These are phyloP conservation scores for Oscheius myriophilus DNA, from an alignment of 2,888 invertebrate genomes.

Conservation along the genomic window DNA sequence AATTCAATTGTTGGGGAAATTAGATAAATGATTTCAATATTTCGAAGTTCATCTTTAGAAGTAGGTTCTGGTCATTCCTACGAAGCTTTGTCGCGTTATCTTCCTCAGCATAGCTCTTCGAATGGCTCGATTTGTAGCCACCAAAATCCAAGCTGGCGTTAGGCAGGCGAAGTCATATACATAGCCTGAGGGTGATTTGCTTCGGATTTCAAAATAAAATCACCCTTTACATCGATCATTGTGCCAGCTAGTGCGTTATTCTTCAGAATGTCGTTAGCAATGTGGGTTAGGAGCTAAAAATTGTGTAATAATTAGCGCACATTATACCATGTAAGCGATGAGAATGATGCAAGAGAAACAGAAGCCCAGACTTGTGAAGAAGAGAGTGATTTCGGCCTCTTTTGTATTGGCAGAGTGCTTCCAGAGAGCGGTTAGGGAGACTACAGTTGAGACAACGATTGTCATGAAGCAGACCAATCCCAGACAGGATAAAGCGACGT, in stretches of 20 bases:
- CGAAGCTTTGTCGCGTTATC: neutral
- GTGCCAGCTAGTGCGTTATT: too few relatives aligned
- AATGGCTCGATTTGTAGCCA: constrained; percentile 1
- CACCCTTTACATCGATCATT: too few relatives aligned
- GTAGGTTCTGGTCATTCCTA: too few relatives aligned
- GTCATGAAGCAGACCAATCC: neutral
- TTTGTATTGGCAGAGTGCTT: constrained; percentile 5
- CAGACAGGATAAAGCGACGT: neutral
- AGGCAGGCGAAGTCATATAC: constrained; percentile 9
- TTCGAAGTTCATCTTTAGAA: too few relatives aligned
- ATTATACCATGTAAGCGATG: constrained; percentile 3
- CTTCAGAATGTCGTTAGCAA: too few relatives aligned
- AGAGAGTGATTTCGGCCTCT: constrained; percentile 15
- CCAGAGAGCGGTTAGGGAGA: constrained; percentile 9
- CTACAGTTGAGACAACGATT: neutral
- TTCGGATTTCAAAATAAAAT: neutral
- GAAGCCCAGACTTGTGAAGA: constrained; percentile 6
- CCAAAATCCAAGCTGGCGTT: constrained; percentile 6
- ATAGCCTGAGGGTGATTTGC: neutral
- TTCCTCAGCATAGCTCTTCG: neutral
- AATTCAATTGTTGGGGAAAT: too few relatives aligned
- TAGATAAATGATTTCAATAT: too few relatives aligned
- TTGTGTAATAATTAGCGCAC: too few relatives aligned
- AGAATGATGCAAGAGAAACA: neutral
- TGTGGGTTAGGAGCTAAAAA: too few relatives aligned